Base-by-base conservation (phyloP, 1,140 invertebrate genomes). In the Drosophila ogumai region DNA sequence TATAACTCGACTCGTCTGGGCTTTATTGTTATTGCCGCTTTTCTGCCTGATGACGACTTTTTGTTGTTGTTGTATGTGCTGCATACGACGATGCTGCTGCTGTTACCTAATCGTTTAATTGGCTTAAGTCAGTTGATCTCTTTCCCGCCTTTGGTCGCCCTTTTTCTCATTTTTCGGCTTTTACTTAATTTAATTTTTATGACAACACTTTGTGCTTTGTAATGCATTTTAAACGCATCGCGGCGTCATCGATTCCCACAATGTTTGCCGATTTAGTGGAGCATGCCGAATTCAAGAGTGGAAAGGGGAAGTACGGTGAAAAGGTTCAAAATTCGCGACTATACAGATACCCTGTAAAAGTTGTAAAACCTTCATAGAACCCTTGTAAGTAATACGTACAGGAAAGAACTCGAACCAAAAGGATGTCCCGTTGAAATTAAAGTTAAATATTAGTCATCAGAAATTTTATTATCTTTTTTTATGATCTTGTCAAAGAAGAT, bases 101-200 rank as follows among this genome's bases (percentile, higher is more conserved):
- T 90, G 85, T 90, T 90, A 90, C 85, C 85, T 90, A 90, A 90
- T 90, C 85, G 78, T 90, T 90, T 90, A 90, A 90, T 90, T 90
- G 85, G 85, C 81, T 90, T 90, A 85, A 90, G 85, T 73, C 71
- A 59, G 81, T 81, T 81, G 49, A 79, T 66, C 41, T 58, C 79
- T 55, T 57, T 46, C 38, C 34, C 50, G 9, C 34, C 56, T 52
- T 28, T 36, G 9, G 32, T 76, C 40, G 7, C 19, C 52, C 19
- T 19, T 54, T 61, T 52, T 34, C 12, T 36, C 22, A 54, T 38
- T 65, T 61, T 58, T 54, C 46, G 65, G 66, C 55, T 57, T 90
- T 82, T 82, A 80, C 85, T 80, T 86, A 75, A 75, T 90, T 90
- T 81, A 74, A 79, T 82, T 90, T 90, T 79, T 71, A 90, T 91